Conservation (phyloP, 2,888 invertebrate species). For the Isotomurus palustris region DNA sequence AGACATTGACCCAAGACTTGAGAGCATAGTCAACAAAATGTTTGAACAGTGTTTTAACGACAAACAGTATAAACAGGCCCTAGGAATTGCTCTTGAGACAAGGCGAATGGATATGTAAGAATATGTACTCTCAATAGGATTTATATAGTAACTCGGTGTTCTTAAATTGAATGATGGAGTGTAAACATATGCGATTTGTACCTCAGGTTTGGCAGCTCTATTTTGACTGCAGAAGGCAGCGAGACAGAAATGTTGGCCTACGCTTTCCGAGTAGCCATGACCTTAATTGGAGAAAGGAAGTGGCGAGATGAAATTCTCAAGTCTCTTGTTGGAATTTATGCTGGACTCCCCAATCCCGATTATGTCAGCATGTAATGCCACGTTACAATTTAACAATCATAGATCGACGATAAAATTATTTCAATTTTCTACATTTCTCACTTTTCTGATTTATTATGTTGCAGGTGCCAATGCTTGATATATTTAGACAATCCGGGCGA, state of each 20-base stretch:
- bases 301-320: constrained; percentile 88
- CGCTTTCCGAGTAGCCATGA: constrained; percentile 95
- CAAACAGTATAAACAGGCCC: constrained; percentile 88
- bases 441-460: background rate
- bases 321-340: constrained; percentile 82
- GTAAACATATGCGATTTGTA: background rate
- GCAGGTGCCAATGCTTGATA: constrained; percentile 83
- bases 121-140: background rate
- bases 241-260: constrained; percentile 90
- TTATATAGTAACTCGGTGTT: background rate
- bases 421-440: background rate
- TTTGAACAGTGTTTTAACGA: constrained; percentile 93
- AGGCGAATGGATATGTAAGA: constrained; percentile 86
- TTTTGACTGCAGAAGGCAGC: constrained; percentile 57
- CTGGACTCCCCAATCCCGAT: constrained; percentile 83
- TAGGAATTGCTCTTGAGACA: constrained; percentile 94
- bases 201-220: constrained; percentile 37
- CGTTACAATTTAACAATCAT: background rate
- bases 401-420: background rate
- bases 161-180: background rate
- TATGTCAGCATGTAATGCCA: constrained; percentile 81
- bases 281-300: constrained; percentile 86
- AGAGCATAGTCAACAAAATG: constrained; percentile 94
- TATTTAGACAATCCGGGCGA: constrained; percentile 90
- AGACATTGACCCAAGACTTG: constrained; percentile 71